phyloP scores from a whole-genome alignment of 2,797 vertebrate species.

The Phrynocephalus guinanensis region DNA sequence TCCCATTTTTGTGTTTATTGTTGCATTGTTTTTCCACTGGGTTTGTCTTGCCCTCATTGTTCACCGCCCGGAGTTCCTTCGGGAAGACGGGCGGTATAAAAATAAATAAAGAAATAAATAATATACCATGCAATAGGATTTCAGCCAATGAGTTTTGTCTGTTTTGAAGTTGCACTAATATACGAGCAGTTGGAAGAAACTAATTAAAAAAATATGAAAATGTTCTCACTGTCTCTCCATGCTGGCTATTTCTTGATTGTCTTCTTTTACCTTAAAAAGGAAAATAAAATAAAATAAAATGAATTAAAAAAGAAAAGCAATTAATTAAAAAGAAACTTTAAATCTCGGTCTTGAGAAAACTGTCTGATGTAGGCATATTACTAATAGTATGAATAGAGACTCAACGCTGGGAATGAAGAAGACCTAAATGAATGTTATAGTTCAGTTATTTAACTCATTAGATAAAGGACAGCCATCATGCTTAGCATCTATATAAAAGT shows the following conservation, averaged over 20 bases:
- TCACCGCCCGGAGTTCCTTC: too few species aligned
- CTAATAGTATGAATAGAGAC: neutral
- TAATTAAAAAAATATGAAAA: conserved; percentile 19
- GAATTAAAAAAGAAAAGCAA: conserved; percentile 19
- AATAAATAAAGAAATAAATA: too few species aligned
- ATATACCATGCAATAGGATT: too few species aligned
- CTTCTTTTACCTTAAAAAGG: conserved; percentile 90
- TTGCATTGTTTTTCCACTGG: too few species aligned
- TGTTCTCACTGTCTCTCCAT: conserved; percentile 95
- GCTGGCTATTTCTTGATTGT: conserved; percentile 96
- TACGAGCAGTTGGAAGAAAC: neutral
- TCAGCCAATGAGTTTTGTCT: neutral
- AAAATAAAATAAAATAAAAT: conserved; percentile 50
- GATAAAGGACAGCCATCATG: neutral
- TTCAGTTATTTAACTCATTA: neutral
- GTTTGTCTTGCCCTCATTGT: too few species aligned
- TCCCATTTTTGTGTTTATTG: too few species aligned
- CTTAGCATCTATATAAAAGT: neutral
- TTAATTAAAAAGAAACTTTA: neutral
- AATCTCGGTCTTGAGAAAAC: neutral
- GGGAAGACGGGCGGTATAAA: too few species aligned
- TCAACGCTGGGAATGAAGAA: neutral
- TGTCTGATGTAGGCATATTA: neutral
- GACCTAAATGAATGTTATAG: neutral
- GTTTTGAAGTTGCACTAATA: neutral